These are phyloP conservation scores for Mylabris phalerata DNA, from an alignment of 1,140 invertebrate genomes.

Conservation along the genomic window DNA sequence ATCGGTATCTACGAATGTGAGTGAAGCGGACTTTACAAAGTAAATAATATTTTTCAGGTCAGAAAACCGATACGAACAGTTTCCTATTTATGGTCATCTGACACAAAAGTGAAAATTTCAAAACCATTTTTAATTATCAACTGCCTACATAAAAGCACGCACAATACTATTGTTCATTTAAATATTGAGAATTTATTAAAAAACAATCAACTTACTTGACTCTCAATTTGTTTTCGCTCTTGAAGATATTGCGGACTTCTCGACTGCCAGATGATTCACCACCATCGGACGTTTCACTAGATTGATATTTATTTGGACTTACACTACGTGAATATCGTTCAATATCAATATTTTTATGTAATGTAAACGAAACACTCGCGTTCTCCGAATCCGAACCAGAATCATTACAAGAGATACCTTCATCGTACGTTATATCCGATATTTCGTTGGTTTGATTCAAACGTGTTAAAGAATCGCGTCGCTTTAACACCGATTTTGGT, in stretches of 20 bases:
- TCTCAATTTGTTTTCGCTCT: constrained; percentile 42
- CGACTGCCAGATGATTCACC: constrained; percentile 54
- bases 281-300: constrained; percentile 43
- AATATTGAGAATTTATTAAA: background rate
- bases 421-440: constrained; percentile 31
- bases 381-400: constrained; percentile 35
- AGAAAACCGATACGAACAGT: too few species aligned
- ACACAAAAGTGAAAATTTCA: too few species aligned
- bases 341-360: background rate
- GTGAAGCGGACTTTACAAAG: too few species aligned
- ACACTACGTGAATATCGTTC: constrained; percentile 8
- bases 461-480: constrained; percentile 12
- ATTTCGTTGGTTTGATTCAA: background rate
- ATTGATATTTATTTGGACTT: constrained; percentile 2
- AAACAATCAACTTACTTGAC: constrained; percentile 28
- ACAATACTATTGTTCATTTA: background rate
- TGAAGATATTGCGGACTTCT: constrained; percentile 53
- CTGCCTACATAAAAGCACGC: too few species aligned
- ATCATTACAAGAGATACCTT: constrained; percentile 40
- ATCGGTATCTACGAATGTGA: too few species aligned
- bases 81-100: too few species aligned
- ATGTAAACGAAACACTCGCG: constrained; percentile 5
- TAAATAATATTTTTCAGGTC: too few species aligned
- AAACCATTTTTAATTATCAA: too few species aligned
- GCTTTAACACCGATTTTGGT: constrained; percentile 24